Conservation (phyloP, 2,888 invertebrate species). For the Agrochola lychnidis region DNA sequence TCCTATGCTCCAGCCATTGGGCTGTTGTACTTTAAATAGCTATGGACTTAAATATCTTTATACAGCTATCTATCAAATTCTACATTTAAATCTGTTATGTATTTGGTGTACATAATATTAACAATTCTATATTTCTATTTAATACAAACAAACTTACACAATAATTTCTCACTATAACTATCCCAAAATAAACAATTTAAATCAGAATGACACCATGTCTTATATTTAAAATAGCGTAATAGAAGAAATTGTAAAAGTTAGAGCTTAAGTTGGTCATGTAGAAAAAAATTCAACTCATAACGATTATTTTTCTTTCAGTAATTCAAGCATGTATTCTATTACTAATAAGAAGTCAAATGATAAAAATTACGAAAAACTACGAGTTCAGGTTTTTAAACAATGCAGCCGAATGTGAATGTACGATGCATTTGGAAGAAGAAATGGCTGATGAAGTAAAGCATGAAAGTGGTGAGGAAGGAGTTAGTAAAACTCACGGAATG, state of each 20-base stretch:
- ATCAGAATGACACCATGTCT: background rate
- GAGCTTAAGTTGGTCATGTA: background rate
- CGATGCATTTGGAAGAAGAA: conserved; percentile 51
- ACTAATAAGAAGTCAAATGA: conserved; percentile 56
- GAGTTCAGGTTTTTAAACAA: conserved; percentile 50
- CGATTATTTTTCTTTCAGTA: conserved; percentile 43
- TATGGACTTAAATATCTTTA: background rate
- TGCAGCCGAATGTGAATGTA: conserved; percentile 55
- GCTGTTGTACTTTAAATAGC: background rate
- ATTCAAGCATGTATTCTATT: conserved; percentile 58
- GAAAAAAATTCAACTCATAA: background rate
- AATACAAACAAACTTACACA: background rate
- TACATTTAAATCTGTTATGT: too few species aligned
- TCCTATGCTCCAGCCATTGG: background rate
- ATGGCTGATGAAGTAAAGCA: conserved; percentile 15
- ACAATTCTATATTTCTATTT: too few species aligned
- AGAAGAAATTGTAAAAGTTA: background rate
- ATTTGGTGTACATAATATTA: too few species aligned
- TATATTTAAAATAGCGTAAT: background rate
- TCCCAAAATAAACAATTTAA: background rate
- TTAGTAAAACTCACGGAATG: background rate
- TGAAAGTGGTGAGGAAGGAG: background rate
- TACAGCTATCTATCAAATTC: background rate
- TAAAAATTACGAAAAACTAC: conserved; percentile 43
- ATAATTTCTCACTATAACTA: background rate